Evolutionary conservation across 2,113 vertebrate species (phyloP).

Genomic region (Ctenodactylus gundi): DNA sequence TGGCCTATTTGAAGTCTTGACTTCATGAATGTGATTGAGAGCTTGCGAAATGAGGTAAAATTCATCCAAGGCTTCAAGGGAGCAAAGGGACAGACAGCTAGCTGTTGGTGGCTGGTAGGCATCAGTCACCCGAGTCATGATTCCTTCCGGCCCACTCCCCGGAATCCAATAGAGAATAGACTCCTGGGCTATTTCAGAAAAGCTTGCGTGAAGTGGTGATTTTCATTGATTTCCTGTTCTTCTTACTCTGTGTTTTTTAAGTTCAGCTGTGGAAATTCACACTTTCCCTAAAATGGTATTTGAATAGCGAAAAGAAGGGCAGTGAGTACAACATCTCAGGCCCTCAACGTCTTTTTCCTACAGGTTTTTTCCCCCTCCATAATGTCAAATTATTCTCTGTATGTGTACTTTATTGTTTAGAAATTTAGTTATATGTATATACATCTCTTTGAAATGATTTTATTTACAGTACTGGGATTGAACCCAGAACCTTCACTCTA

Average conservation of each 20-base stretch:
- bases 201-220: not conserved
- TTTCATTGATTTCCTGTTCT: slow-evolving; percentile 47
- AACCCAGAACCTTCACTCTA: not conserved
- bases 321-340: not conserved
- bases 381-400: slow-evolving; percentile 7
- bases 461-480: not conserved
- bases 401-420: not conserved
- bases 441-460: slow-evolving; percentile 45
- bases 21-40: slow-evolving; percentile 55
- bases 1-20: slow-evolving; percentile 51
- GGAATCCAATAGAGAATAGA: slow-evolving; percentile 17
- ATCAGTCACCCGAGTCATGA: not conserved
- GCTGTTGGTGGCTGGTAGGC: slow-evolving; percentile 11
- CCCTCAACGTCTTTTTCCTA: not conserved
- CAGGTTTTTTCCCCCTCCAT: not conserved
- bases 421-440: slow-evolving; percentile 13
- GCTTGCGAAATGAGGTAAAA: slow-evolving; percentile 35
- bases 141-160: not conserved
- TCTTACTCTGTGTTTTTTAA: slow-evolving; percentile 26
- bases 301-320: not conserved
- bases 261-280: not conserved
- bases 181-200: not conserved
- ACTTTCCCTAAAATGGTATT: not conserved
- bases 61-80: not conserved
- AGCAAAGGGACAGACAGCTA: not conserved